Evolutionary conservation across 2,888 invertebrate genomes (phyloP).

Genomic region (Scaptodrosophila latifasciaeformis): DNA sequence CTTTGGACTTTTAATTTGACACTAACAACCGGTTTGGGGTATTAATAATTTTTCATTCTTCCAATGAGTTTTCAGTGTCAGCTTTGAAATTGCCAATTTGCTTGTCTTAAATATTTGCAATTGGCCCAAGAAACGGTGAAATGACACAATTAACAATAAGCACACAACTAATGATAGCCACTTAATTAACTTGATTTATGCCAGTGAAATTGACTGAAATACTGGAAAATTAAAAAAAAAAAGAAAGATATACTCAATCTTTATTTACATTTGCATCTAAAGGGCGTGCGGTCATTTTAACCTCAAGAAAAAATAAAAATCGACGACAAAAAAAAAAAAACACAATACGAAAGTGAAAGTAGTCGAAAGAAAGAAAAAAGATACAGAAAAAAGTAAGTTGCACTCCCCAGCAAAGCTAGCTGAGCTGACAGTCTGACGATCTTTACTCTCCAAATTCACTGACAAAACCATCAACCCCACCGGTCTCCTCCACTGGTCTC

Average conservation of each 20-base stretch:
- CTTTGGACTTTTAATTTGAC: conserved; percentile 44
- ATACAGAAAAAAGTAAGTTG: conserved; percentile 29
- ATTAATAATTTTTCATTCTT: conserved; percentile 5
- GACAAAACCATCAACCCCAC: no score
- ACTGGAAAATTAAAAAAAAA: no score
- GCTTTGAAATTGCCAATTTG: conserved; percentile 12
- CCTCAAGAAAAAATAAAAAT: no score
- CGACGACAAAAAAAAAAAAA: no score
- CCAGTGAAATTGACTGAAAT: conserved; percentile 47
- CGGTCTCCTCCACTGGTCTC: no score
- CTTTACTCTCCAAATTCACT: no score
- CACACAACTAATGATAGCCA: no score
- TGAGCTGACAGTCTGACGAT: conserved; percentile 1
- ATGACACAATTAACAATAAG: conserved; percentile 53
- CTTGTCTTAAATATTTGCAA: conserved; percentile 20
- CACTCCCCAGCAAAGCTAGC: conserved; percentile 23
- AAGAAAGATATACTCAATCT: conserved; percentile 28
- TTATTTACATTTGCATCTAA: conserved; percentile 10
- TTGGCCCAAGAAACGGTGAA: conserved; percentile 26
- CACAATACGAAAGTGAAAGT: conserved; percentile 57
- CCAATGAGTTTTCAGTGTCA: conserved; percentile 45
- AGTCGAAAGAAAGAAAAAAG: conserved; percentile 31
- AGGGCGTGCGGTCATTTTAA: conserved; percentile 9
- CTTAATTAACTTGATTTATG: no score
- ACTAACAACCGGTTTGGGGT: conserved; percentile 34